phyloP scores from a whole-genome alignment of 2,888 invertebrate genomes.

The Sesia apiformis region DNA sequence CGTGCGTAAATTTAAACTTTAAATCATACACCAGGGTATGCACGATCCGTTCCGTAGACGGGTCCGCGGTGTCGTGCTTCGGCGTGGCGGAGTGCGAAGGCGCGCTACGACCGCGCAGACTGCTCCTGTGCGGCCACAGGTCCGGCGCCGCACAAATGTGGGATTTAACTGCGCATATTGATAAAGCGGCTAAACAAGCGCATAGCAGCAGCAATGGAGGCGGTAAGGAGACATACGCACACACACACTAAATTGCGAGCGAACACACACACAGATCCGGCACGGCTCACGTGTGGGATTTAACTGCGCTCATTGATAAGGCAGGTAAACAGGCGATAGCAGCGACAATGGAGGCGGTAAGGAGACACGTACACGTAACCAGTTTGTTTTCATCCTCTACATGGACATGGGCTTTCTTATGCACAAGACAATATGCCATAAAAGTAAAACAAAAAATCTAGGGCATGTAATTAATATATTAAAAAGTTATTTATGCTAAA shows the following conservation, averaged over 20 bases:
- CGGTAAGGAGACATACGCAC: constrained; percentile 8
- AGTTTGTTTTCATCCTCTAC: no score
- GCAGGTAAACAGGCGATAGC: constrained; percentile 32
- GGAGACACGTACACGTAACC: no score
- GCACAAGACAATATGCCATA: no score
- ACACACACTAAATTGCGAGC: background rate
- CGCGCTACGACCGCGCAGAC: constrained; percentile 90
- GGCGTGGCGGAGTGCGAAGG: constrained; percentile 99
- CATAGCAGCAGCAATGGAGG: constrained; percentile 2
- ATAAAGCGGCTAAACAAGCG: constrained; percentile 72
- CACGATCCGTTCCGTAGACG: constrained; percentile 95
- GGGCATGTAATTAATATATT: no score
- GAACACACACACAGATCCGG: background rate
- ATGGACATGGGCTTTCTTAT: no score
- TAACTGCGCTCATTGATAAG: constrained; percentile 94
- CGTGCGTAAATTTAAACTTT: no score
- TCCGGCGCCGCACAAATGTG: constrained; percentile 98
- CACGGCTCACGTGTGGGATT: constrained; percentile 88
- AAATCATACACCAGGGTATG: constrained; percentile 80
- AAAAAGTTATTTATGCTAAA: no score
- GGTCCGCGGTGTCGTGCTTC: constrained; percentile 94
- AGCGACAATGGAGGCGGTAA: no score
- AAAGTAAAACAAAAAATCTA: no score
- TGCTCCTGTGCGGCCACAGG: constrained; percentile 93
- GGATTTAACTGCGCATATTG: constrained; percentile 97